Conservation (phyloP, 2,888 invertebrate genomes). For the Dynastes grantii region DNA sequence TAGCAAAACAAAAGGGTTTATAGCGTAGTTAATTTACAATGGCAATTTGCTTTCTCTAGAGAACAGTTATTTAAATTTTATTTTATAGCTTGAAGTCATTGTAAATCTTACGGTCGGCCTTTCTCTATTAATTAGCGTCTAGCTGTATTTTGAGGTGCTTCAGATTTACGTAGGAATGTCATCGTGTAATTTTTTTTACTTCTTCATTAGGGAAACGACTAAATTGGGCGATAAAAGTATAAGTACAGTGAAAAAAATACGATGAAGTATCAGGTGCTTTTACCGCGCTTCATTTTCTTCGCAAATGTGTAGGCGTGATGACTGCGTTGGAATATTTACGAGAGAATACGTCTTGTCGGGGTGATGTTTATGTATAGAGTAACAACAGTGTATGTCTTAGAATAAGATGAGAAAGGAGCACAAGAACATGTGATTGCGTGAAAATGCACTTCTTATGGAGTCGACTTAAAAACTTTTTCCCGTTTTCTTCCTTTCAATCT, state of each 20-base stretch:
- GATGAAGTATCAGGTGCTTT: conserved; percentile 29
- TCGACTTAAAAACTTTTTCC: no score
- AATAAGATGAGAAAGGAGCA: no score
- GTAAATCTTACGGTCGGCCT: not conserved
- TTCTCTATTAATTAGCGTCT: conserved; percentile 9
- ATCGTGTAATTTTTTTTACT: not conserved
- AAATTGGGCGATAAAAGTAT: conserved; percentile 11
- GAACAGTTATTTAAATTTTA: not conserved
- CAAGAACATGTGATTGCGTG: no score
- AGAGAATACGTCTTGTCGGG: not conserved
- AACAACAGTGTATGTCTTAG: no score
- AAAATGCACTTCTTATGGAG: no score
- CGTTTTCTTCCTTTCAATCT: no score
- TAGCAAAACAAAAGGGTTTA: no score
- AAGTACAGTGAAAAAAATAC: not conserved
- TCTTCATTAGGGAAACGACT: conserved; percentile 18
- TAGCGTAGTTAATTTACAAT: no score
- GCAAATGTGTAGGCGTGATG: conserved; percentile 3
- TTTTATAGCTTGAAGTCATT: not conserved
- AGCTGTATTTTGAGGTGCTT: not conserved
- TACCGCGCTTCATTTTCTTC: conserved; percentile 16
- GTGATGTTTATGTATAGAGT: not conserved
- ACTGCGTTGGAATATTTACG: conserved; percentile 23
- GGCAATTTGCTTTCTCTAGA: no score
- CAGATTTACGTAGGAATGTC: not conserved